phyloP scores from a whole-genome alignment of 2,888 invertebrate species.

The Erynnis tages region DNA sequence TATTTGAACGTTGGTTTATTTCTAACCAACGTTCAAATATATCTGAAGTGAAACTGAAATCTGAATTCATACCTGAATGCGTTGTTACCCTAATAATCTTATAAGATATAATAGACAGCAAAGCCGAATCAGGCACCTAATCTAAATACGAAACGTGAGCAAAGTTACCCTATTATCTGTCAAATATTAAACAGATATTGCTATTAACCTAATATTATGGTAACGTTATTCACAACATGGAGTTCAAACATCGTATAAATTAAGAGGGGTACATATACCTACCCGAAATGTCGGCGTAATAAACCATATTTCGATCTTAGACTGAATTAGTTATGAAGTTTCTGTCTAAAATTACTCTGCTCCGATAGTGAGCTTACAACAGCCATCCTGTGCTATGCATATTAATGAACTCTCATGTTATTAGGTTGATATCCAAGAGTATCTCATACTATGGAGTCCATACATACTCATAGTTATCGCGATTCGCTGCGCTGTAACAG shows the following conservation, averaged over 20 bases:
- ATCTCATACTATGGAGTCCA: too few species aligned
- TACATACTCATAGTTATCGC: too few species aligned
- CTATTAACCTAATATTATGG: conserved; percentile 29
- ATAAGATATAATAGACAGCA: too few species aligned
- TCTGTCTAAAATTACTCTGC: conserved; percentile 58
- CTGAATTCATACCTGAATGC: too few species aligned
- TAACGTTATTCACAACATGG: conserved; percentile 28
- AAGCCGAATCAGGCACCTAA: background rate
- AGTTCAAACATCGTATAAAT: conserved; percentile 43
- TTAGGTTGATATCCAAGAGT: conserved; percentile 38
- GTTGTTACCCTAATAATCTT: too few species aligned
- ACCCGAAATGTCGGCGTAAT: conserved; percentile 50
- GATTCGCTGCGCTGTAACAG: too few species aligned
- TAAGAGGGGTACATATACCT: conserved; percentile 36
- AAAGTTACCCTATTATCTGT: conserved; percentile 2
- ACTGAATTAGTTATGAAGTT: conserved; percentile 73
- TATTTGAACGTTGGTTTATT: too few species aligned
- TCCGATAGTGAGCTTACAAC: conserved; percentile 61
- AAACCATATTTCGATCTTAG: conserved; percentile 58
- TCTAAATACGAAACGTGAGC: background rate
- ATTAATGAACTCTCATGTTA: conserved; percentile 67
- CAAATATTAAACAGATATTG: conserved; percentile 24
- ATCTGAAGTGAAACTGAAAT: too few species aligned
- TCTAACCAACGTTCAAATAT: too few species aligned
- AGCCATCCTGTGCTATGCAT: conserved; percentile 61